A percentile compares a stretch with the other conserved stretches of the same genome.
Conservation (phyloP, 2,888 invertebrate genomes). For the Ommatoiulus sabulosus region DNA sequence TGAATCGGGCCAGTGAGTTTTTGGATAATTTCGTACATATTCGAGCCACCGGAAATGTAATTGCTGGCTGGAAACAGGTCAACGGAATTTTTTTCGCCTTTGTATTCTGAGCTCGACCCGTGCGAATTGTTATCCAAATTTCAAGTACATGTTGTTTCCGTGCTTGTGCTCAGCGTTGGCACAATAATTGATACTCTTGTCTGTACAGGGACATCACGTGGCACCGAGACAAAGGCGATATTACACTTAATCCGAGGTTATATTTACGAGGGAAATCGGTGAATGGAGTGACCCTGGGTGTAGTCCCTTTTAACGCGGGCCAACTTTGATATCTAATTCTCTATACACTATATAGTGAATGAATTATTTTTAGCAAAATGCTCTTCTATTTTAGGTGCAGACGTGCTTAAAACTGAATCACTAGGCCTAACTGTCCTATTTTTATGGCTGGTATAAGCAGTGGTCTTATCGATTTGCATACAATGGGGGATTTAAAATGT, state of each 20-base stretch:
- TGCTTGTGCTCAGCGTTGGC: not conserved
- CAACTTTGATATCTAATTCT: not conserved
- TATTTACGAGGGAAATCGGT: not conserved
- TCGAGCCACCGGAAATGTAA: conserved; percentile 6
- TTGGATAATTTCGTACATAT: not conserved
- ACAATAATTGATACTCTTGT: not conserved
- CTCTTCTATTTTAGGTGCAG: not conserved
- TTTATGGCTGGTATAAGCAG: not conserved
- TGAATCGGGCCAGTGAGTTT: conserved; percentile 13
- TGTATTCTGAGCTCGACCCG: not conserved
- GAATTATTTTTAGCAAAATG: not conserved
- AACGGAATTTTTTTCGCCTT: not conserved
- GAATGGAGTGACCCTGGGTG: not conserved
- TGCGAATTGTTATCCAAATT: not conserved
- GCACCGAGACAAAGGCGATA: not conserved
- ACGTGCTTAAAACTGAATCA: not conserved
- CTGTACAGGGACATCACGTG: not conserved
- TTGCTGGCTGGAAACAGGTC: not conserved
- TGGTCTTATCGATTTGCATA: conserved; percentile 9
- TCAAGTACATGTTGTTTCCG: not conserved
- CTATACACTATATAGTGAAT: not conserved
- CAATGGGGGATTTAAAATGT: conserved; percentile 8
- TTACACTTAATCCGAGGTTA: not conserved
- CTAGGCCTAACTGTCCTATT: conserved; percentile 22
- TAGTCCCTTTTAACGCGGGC: not conserved